Percentiles rank a stretch among this genome's conserved stretches.
Conservation (phyloP, 2,888 invertebrate genomes). For the Thera obeliscata region DNA sequence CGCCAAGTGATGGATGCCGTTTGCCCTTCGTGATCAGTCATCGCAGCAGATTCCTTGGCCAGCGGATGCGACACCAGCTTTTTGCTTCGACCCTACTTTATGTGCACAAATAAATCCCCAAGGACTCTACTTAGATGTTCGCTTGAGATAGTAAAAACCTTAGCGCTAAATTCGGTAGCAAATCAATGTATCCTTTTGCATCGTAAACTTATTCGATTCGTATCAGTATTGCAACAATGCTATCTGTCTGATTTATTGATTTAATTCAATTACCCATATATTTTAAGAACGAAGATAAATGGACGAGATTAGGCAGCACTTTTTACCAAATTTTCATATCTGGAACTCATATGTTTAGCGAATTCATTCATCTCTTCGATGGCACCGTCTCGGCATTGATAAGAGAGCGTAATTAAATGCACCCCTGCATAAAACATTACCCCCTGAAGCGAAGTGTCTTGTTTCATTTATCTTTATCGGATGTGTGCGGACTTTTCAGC, state of each 20-base stretch:
- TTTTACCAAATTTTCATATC: slow-evolving; percentile 20
- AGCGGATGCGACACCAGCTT: slow-evolving; percentile 51
- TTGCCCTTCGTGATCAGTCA: slow-evolving; percentile 53
- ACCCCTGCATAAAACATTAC: slow-evolving; percentile 76
- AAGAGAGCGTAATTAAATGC: slow-evolving; percentile 67
- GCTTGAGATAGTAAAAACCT: slow-evolving; percentile 22
- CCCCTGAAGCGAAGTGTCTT: slow-evolving; percentile 70
- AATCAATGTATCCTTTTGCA: slow-evolving; percentile 13
- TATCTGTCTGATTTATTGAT: slow-evolving; percentile 16
- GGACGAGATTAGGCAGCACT: slow-evolving; percentile 9
- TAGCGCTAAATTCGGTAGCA: slow-evolving; percentile 15
- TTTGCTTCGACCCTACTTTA: slow-evolving; percentile 53
- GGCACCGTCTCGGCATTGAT: slow-evolving; percentile 51
- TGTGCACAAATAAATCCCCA: slow-evolving; percentile 48
- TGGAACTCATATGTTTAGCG: slow-evolving; percentile 28
- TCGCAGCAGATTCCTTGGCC: slow-evolving; percentile 48
- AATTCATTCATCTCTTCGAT: slow-evolving; percentile 44
- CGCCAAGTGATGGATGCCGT: slow-evolving; percentile 55
- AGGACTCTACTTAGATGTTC: slow-evolving; percentile 18
- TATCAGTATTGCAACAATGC: slow-evolving; percentile 11
- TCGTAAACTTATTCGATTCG: slow-evolving; percentile 6
- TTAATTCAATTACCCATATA: slow-evolving; percentile 15
- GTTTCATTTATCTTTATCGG: slow-evolving; percentile 72
- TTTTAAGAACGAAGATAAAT: slow-evolving; percentile 14
- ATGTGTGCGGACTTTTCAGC: slow-evolving; percentile 50